phyloP scores from a whole-genome alignment of 2,797 vertebrate genomes.

The Momotus momota region DNA sequence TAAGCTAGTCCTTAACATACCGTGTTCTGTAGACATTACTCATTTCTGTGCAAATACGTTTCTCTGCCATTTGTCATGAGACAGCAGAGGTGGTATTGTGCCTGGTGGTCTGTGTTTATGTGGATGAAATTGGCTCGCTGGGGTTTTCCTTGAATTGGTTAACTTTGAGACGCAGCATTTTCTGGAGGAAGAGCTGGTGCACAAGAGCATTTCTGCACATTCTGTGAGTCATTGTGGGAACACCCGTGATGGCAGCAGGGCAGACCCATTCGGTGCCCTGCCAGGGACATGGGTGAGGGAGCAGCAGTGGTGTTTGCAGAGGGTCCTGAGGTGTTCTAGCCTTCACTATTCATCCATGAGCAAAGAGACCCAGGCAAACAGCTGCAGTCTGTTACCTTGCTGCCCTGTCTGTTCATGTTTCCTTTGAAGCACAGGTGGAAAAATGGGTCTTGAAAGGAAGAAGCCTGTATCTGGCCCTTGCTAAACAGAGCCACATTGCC shows the following conservation, averaged over 20 bases:
- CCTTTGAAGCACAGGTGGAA: not conserved
- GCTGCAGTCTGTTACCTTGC: not conserved
- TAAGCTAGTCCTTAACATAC: too few relatives aligned
- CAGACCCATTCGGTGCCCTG: fast-evolving
- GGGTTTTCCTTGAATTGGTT: not conserved
- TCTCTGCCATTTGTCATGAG: not conserved
- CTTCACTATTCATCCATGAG: not conserved
- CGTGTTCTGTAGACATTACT: not conserved
- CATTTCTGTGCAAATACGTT: not conserved
- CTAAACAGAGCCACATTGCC: not conserved
- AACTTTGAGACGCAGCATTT: not conserved
- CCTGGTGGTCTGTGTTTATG: not conserved
- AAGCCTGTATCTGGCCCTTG: not conserved
- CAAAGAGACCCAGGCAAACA: not conserved
- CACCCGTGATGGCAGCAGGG: fast-evolving
- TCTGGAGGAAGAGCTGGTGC: not conserved
- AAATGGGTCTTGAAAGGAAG: not conserved
- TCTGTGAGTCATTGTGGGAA: not conserved
- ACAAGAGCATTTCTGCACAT: not conserved
- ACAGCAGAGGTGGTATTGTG: not conserved
- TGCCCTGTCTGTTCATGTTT: fast-evolving
- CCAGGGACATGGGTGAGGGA: not conserved
- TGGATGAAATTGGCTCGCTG: not conserved
- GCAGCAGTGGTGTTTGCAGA: fast-evolving
- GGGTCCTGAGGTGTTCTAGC: not conserved